Conservation (phyloP, 2,797 vertebrate species). For the Danio choprae region DNA sequence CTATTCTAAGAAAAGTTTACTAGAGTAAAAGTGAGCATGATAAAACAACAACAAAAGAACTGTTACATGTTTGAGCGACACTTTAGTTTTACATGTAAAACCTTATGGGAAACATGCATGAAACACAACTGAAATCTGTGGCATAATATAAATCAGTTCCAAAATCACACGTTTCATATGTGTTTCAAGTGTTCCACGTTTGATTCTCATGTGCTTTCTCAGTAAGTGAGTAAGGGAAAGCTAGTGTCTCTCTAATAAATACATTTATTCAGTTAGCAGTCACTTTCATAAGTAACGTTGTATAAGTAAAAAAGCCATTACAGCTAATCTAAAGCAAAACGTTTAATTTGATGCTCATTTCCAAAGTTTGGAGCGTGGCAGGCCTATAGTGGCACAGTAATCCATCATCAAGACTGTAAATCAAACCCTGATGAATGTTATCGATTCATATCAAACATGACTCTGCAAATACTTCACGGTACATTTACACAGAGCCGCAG, state of each 20-base stretch:
- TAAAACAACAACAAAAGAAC: no score
- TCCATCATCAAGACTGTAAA: slow-evolving; percentile 30
- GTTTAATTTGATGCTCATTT: slow-evolving; percentile 19
- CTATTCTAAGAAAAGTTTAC: not conserved
- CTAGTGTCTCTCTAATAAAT: not conserved
- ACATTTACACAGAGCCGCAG: slow-evolving; percentile 16
- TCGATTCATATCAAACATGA: slow-evolving; percentile 42
- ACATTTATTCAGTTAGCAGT: no score
- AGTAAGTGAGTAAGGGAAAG: no score
- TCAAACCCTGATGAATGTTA: slow-evolving; percentile 35
- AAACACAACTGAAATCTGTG: no score
- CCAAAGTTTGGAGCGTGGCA: not conserved
- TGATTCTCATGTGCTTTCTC: no score
- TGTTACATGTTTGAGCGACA: no score
- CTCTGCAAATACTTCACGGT: slow-evolving; percentile 32
- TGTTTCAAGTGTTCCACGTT: no score
- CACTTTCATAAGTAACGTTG: no score
- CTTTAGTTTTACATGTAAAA: no score
- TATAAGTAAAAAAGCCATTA: not conserved
- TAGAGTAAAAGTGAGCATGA: not conserved
- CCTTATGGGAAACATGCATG: no score
- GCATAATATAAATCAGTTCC: no score
- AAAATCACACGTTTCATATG: no score
- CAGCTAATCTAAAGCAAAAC: not conserved
- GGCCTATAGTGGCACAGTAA: not conserved